Percentiles rank a stretch among this genome's conserved stretches.
Evolutionary conservation across 2,797 vertebrate species (phyloP).

Genomic region (Pipistrellus nathusii): DNA sequence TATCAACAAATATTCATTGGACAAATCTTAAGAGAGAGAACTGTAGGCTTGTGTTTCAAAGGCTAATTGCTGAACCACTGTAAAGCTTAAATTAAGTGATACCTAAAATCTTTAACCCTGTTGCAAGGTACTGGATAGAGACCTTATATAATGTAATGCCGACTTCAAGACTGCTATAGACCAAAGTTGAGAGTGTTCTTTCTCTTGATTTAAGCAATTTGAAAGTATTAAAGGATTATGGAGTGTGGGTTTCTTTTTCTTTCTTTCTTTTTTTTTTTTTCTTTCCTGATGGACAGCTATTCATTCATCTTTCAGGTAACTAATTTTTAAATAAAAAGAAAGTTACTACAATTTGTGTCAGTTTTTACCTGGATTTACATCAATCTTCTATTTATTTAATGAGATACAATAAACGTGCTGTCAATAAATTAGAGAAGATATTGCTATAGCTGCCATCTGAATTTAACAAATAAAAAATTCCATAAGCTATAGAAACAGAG

Average conservation of each 20-base stretch:
- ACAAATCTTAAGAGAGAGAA: background rate
- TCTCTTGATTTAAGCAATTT: background rate
- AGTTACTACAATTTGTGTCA: background rate
- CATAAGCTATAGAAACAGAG: background rate
- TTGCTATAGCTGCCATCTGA: background rate
- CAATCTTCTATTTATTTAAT: conserved; percentile 38
- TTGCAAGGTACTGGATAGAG: background rate
- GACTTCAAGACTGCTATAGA: background rate
- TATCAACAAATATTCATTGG: background rate
- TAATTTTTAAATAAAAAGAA: conserved; percentile 14
- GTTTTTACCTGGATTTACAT: conserved; percentile 28
- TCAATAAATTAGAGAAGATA: background rate
- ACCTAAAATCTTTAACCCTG: background rate
- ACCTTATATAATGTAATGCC: background rate
- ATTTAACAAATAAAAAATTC: conserved; percentile 22
- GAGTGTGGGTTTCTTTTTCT: background rate
- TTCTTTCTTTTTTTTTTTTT: background rate
- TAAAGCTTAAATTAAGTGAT: background rate
- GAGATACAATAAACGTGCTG: background rate
- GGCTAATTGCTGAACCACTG: background rate
- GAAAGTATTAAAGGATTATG: background rate
- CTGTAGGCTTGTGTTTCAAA: background rate
- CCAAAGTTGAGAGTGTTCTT: background rate
- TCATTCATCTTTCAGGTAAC: conserved; percentile 7
- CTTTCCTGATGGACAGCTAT: background rate